A percentile compares a stretch with the other conserved stretches of the same genome.
Evolutionary conservation across 1,140 invertebrate genomes (phyloP).

Genomic region (Caenorhabditis tropicalis): DNA sequence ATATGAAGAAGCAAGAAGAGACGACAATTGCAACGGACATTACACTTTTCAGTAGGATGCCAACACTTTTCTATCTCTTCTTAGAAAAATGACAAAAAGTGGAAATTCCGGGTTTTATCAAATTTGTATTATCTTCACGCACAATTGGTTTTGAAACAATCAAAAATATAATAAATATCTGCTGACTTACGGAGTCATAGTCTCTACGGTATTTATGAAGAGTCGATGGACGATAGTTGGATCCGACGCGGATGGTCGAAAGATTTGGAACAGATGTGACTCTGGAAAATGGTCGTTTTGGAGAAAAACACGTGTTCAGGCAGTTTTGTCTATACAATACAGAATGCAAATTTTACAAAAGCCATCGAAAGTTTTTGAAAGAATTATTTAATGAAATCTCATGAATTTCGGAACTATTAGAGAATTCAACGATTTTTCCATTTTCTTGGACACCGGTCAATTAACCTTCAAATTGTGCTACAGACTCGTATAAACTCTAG

Average conservation of each 20-base stretch:
- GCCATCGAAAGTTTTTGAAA: too few relatives aligned
- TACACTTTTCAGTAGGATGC: slow-evolving; percentile 34
- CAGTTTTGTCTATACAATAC: not conserved
- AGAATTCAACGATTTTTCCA: too few relatives aligned
- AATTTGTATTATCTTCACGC: not conserved
- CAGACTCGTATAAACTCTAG: not conserved
- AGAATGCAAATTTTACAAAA: too few relatives aligned
- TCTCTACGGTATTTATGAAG: slow-evolving; percentile 65
- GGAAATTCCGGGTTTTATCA: not conserved
- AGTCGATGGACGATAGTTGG: slow-evolving; percentile 62
- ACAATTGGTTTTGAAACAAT: too few relatives aligned
- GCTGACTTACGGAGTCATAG: slow-evolving; percentile 61
- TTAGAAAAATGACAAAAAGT: not conserved
- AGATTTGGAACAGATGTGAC: slow-evolving; percentile 68
- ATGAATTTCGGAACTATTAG: too few relatives aligned
- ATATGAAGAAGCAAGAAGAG: slow-evolving; percentile 39
- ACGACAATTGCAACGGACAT: slow-evolving; percentile 20
- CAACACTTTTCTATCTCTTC: slow-evolving; percentile 36
- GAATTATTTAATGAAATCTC: too few relatives aligned
- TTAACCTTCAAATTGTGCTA: too few relatives aligned
- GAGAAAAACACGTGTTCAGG: not conserved
- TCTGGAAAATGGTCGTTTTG: slow-evolving; percentile 35
- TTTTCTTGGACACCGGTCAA: too few relatives aligned
- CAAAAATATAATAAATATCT: too few relatives aligned
- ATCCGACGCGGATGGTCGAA: slow-evolving; percentile 59